Evolutionary conservation across 92 coral and sea anemone species (phyloP).

Genomic region (Palythoa caribaeorum): DNA sequence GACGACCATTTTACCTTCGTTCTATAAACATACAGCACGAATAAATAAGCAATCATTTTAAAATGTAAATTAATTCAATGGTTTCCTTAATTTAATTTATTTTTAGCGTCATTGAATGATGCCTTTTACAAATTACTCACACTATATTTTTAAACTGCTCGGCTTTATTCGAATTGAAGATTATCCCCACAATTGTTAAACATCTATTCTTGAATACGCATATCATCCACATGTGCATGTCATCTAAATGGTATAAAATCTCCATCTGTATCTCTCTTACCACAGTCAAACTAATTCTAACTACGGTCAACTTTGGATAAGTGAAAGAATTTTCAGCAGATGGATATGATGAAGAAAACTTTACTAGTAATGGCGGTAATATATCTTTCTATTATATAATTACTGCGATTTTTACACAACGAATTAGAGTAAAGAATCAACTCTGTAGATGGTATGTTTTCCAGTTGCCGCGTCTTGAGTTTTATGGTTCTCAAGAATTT

Average conservation of each 20-base stretch:
- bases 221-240: too few relatives aligned
- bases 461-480: too few relatives aligned
- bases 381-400: too few relatives aligned
- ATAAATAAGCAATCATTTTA: neutral
- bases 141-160: neutral
- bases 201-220: neutral
- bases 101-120: neutral
- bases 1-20: neutral
- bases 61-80: neutral
- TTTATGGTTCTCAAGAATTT: too few relatives aligned
- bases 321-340: neutral
- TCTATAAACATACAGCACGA: neutral
- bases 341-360: neutral
- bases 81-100: neutral
- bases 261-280: neutral
- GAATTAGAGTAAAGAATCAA: too few relatives aligned
- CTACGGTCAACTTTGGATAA: neutral
- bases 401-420: too few relatives aligned
- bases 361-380: neutral
- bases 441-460: too few relatives aligned
- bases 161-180: neutral
- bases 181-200: neutral
- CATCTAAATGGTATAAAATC: neutral
- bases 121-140: neutral
- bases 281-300: neutral